Conservation (phyloP, 2,113 vertebrate genomes). For the Forbesichthys papilliferus region DNA sequence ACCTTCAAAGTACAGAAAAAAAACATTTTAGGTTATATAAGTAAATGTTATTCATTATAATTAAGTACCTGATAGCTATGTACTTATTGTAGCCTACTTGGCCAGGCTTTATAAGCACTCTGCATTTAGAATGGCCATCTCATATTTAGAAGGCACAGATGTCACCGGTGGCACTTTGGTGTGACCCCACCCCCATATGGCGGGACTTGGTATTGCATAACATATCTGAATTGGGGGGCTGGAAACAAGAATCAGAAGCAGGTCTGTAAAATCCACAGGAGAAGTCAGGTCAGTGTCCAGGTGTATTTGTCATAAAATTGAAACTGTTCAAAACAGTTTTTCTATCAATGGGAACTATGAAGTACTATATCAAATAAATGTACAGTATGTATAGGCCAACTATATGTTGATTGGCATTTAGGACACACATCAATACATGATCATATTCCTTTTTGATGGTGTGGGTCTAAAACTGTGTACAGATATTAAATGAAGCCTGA, state of each 20-base stretch:
- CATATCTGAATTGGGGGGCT: neutral
- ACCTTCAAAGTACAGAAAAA: neutral
- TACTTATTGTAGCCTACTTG: slow-evolving; percentile 7
- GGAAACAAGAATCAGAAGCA: neutral
- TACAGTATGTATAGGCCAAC: too few species aligned
- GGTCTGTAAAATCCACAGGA: neutral
- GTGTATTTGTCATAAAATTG: too few species aligned
- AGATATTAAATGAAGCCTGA: too few species aligned
- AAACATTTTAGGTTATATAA: neutral
- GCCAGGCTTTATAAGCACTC: slow-evolving; percentile 33
- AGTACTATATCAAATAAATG: too few species aligned
- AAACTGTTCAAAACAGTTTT: too few species aligned
- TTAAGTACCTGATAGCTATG: neutral
- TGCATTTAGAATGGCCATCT: slow-evolving; percentile 43
- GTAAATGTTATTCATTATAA: slow-evolving; percentile 1
- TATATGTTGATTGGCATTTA: too few species aligned
- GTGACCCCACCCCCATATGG: slow-evolving; percentile 74
- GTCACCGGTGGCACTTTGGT: slow-evolving; percentile 59
- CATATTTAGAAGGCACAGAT: slow-evolving; percentile 39
- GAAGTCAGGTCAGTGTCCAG: too few species aligned
- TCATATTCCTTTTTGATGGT: too few species aligned
- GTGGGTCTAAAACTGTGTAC: too few species aligned
- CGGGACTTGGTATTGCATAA: slow-evolving; percentile 61
- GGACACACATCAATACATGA: too few species aligned
- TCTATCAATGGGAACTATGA: too few species aligned